Evolutionary conservation across 2,888 invertebrate genomes (phyloP).

Genomic region (Leptinotarsa haldemani): DNA sequence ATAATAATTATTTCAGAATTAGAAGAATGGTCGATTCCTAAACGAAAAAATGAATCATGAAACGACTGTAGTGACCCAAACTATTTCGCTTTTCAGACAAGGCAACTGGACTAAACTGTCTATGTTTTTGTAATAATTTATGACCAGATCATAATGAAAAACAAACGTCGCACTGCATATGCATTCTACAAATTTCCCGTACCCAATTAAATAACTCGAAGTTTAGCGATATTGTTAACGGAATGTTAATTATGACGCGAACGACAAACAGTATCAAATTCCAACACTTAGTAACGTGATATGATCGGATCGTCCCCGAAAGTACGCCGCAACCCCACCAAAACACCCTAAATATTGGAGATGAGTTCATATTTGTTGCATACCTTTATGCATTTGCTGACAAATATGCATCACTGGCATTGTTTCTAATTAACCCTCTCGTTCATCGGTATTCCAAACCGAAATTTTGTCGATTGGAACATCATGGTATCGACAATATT

Average conservation of each 20-base stretch:
- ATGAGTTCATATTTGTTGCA: conserved; percentile 62
- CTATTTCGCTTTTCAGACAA: too few species aligned
- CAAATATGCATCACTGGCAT: conserved; percentile 61
- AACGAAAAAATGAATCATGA: too few species aligned
- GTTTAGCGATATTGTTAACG: conserved; percentile 56
- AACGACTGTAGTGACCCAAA: too few species aligned
- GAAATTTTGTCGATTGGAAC: conserved; percentile 12
- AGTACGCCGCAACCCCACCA: conserved; percentile 57
- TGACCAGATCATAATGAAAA: too few species aligned
- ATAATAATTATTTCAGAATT: too few species aligned
- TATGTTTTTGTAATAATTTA: too few species aligned
- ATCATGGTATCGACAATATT: background rate
- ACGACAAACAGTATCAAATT: conserved; percentile 61
- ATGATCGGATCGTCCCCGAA: conserved; percentile 56
- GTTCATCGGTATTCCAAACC: conserved; percentile 10
- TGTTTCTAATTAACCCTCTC: conserved; percentile 46
- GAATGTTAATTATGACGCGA: conserved; percentile 65
- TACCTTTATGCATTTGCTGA: conserved; percentile 59
- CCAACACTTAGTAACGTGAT: conserved; percentile 59
- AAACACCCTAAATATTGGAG: conserved; percentile 56
- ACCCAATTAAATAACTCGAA: conserved; percentile 53
- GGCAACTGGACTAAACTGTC: too few species aligned
- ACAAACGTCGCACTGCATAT: background rate
- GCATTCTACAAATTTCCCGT: conserved; percentile 24
- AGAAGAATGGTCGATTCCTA: too few species aligned